A percentile compares a stretch with the other conserved stretches of the same genome.
Conservation (phyloP, 2,888 invertebrate genomes). For the Pyrochroa serraticornis region DNA sequence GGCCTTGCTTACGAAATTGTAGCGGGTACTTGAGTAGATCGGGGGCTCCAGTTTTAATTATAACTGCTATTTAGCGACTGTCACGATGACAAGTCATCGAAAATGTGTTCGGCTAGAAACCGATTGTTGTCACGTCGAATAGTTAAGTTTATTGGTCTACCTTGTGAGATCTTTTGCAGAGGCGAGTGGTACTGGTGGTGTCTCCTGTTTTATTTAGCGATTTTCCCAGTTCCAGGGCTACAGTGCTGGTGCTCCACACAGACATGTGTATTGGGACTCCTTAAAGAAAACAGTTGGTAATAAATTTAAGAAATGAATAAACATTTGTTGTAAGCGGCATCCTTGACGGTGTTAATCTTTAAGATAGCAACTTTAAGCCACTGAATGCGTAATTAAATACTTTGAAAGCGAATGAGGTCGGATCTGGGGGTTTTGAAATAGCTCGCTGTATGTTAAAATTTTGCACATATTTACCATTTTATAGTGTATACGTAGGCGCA, state of each 20-base stretch:
- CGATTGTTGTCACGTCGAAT: neutral
- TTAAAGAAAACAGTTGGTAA: slow-evolving; percentile 2
- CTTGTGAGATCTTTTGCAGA: slow-evolving; percentile 49
- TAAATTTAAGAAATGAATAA: slow-evolving; percentile 9
- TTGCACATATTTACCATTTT: neutral
- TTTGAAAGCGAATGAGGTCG: no score
- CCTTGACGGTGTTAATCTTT: neutral
- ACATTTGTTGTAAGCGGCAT: neutral
- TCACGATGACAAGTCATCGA: neutral
- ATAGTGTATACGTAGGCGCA: neutral
- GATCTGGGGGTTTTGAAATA: no score
- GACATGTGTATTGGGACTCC: slow-evolving; percentile 17
- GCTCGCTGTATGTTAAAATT: no score
- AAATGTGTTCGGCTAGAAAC: neutral
- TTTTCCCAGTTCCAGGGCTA: slow-evolving; percentile 59
- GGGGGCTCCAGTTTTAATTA: neutral
- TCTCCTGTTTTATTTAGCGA: slow-evolving; percentile 42
- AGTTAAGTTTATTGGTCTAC: slow-evolving; percentile 34
- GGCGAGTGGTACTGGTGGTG: slow-evolving; percentile 42
- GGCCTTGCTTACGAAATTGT: neutral
- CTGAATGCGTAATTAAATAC: neutral
- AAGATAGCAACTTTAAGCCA: neutral
- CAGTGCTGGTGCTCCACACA: slow-evolving; percentile 61
- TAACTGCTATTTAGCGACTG: neutral
- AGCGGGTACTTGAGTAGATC: neutral